These are phyloP conservation scores for Pterois miles DNA, from an alignment of 2,797 vertebrate genomes.

Conservation along the genomic window DNA sequence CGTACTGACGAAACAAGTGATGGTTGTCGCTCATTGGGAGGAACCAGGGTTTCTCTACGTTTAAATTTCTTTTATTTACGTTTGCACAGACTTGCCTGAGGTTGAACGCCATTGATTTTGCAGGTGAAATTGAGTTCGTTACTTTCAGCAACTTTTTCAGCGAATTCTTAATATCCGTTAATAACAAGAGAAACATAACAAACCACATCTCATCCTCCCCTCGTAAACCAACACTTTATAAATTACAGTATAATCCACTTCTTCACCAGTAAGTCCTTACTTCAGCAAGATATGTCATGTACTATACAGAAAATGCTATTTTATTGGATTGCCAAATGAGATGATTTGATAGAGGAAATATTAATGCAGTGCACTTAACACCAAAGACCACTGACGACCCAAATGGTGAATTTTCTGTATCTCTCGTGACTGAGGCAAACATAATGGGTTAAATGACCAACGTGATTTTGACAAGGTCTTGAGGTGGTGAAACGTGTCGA, in stretches of 20 bases:
- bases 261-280: neutral
- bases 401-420: slow-evolving; percentile 12
- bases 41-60: neutral
- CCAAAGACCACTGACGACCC: slow-evolving; percentile 37
- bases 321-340: slow-evolving; percentile 16
- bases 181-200: neutral
- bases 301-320: neutral
- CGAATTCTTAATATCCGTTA: neutral
- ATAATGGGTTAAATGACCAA: neutral
- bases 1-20: neutral
- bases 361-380: slow-evolving; percentile 14
- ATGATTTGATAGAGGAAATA: slow-evolving; percentile 2
- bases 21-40: neutral
- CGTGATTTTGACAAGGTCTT: slow-evolving; percentile 18
- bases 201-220: neutral
- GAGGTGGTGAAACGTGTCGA: slow-evolving; percentile 15
- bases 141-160: neutral
- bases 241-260: neutral
- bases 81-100: slow-evolving; percentile 8
- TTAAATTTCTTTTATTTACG: slow-evolving; percentile 4
- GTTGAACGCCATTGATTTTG: neutral
- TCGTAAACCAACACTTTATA: neutral
- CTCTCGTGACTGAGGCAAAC: neutral
- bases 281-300: neutral
- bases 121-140: neutral